Conservation (phyloP, 2,797 vertebrate species). For the Denticeps clupeoides region DNA sequence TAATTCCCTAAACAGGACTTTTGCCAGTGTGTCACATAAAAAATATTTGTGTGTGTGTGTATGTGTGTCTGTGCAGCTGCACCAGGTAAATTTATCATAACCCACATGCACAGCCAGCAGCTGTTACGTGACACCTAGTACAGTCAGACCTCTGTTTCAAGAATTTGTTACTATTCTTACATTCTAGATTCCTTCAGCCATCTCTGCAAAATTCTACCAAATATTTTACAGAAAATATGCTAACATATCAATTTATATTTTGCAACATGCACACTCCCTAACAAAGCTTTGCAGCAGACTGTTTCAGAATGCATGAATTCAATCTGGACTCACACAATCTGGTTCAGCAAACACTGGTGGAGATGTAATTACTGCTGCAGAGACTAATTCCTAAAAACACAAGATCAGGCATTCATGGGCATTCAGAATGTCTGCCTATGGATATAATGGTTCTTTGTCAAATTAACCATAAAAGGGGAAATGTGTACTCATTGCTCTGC, state of each 20-base stretch:
- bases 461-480: too few relatives aligned
- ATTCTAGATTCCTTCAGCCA: too few relatives aligned
- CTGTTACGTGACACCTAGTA: neutral
- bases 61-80: neutral
- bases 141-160: too few relatives aligned
- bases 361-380: neutral
- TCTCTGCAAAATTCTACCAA: too few relatives aligned
- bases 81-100: neutral
- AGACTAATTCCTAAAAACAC: neutral
- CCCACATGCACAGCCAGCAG: neutral
- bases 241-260: too few relatives aligned
- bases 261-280: too few relatives aligned
- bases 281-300: too few relatives aligned
- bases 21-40: slow-evolving; percentile 22
- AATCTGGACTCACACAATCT: neutral
- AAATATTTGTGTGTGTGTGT: neutral
- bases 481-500: too few relatives aligned
- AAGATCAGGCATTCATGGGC: too few relatives aligned
- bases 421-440: too few relatives aligned
- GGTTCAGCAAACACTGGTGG: neutral
- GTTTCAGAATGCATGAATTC: neutral
- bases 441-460: neutral
- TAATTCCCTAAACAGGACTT: slow-evolving; percentile 29
- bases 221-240: too few relatives aligned
- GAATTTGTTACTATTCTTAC: too few relatives aligned